A percentile compares a stretch with the other conserved stretches of the same genome.
These are phyloP conservation scores for Euzetes globulus DNA, from an alignment of 2,888 invertebrate genomes.

Conservation along the genomic window DNA sequence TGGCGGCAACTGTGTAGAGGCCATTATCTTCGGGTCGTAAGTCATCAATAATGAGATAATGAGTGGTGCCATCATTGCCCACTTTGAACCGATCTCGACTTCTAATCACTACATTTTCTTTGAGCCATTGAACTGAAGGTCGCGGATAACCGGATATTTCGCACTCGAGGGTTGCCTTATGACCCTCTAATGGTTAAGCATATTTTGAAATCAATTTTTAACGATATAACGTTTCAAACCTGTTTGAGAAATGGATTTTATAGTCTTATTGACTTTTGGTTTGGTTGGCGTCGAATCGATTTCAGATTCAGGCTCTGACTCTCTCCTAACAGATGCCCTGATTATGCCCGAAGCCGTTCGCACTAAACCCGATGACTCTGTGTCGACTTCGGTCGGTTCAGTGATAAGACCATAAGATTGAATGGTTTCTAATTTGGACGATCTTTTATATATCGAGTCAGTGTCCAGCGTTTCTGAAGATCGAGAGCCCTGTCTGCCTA, in stretches of 20 bases:
- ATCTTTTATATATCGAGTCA: too few relatives aligned
- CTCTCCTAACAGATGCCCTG: background rate
- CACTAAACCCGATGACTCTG: background rate
- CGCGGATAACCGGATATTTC: conserved; percentile 71
- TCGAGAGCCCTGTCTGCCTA: background rate
- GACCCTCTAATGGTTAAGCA: conserved; percentile 59
- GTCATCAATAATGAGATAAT: conserved; percentile 62
- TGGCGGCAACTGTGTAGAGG: conserved; percentile 79
- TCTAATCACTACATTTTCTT: conserved; percentile 73
- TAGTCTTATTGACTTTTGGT: conserved; percentile 64
- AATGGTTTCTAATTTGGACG: background rate
- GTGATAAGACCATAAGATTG: background rate
- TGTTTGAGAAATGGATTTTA: conserved; percentile 53
- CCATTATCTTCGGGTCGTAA: conserved; percentile 67
- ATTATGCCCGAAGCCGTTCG: background rate
- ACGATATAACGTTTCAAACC: conserved; percentile 48
- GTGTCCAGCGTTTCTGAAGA: background rate
- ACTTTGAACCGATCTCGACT: conserved; percentile 53
- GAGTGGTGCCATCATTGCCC: conserved; percentile 60
- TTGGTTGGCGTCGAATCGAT: conserved; percentile 42
- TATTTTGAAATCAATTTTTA: background rate
- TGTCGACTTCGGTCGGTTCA: background rate
- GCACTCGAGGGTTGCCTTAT: conserved; percentile 72
- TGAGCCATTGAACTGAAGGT: conserved; percentile 73
- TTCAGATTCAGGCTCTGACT: conserved; percentile 16